Evolutionary conservation across 1,140 invertebrate genomes (phyloP).

Genomic region (Temnothorax nylanderi): DNA sequence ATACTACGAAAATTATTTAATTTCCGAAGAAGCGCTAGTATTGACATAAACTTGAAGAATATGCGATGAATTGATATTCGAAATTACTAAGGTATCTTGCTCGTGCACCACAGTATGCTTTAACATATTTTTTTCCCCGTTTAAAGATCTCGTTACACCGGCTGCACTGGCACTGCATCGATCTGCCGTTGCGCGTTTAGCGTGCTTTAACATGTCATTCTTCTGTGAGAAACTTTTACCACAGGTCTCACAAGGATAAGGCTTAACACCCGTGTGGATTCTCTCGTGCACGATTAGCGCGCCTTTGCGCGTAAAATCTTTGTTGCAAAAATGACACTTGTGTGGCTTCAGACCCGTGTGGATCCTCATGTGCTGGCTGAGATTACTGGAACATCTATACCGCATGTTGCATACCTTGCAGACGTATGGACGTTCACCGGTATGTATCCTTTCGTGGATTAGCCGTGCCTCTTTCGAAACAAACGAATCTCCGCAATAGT

Average conservation of each 20-base stretch:
- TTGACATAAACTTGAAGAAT: slow-evolving; percentile 62
- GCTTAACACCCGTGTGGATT: slow-evolving; percentile 90
- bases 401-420: slow-evolving; percentile 83
- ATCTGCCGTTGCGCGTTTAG: slow-evolving; percentile 76
- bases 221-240: slow-evolving; percentile 83
- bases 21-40: slow-evolving; percentile 57
- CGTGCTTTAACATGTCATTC: slow-evolving; percentile 82
- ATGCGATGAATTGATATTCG: slow-evolving; percentile 63
- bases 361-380: slow-evolving; percentile 81
- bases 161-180: slow-evolving; percentile 60
- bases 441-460: slow-evolving; percentile 86
- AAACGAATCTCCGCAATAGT: slow-evolving; percentile 86
- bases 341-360: slow-evolving; percentile 86
- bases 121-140: slow-evolving; percentile 61
- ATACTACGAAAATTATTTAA: slow-evolving; percentile 39
- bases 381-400: slow-evolving; percentile 81
- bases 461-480: slow-evolving; percentile 84
- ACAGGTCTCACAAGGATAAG: slow-evolving; percentile 81
- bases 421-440: slow-evolving; percentile 87
- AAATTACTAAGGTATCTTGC: slow-evolving; percentile 48
- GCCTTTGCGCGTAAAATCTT: slow-evolving; percentile 81
- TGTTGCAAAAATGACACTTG: slow-evolving; percentile 81
- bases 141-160: slow-evolving; percentile 65
- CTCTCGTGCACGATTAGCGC: slow-evolving; percentile 88
- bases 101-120: slow-evolving; percentile 61